A percentile compares a stretch with the other conserved stretches of the same genome.
Conservation (phyloP, 2,797 vertebrate genomes). For the Eidolon dupreanum region DNA sequence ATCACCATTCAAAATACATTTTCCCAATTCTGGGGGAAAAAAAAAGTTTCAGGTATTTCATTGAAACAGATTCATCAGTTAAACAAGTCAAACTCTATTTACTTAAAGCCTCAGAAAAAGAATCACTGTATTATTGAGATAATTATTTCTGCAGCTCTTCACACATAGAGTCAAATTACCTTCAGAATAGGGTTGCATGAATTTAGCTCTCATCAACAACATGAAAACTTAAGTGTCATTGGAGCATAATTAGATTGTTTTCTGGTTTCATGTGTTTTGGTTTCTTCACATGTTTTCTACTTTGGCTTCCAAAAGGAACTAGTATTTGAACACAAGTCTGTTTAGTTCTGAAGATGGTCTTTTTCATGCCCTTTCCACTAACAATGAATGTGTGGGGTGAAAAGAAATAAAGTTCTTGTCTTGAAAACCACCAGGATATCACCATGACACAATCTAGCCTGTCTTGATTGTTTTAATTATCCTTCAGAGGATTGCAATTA, state of each 20-base stretch:
- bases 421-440: neutral
- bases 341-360: neutral
- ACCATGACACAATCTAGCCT: neutral
- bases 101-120: neutral
- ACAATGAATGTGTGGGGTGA: neutral
- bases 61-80: neutral
- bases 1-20: neutral
- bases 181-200: neutral
- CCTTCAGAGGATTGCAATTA: neutral
- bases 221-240: neutral
- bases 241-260: neutral
- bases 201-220: neutral
- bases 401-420: neutral
- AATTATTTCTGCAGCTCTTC: neutral
- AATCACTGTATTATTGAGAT: neutral
- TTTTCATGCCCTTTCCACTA: neutral
- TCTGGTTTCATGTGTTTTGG: neutral
- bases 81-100: neutral
- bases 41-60: neutral
- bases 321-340: neutral
- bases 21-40: neutral
- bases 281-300: neutral
- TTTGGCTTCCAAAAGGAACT: neutral
- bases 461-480: neutral
- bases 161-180: neutral